A percentile compares a stretch with the other conserved stretches of the same genome.
phyloP scores from a whole-genome alignment of 2,113 vertebrate genomes.

The Rattus rattus region DNA sequence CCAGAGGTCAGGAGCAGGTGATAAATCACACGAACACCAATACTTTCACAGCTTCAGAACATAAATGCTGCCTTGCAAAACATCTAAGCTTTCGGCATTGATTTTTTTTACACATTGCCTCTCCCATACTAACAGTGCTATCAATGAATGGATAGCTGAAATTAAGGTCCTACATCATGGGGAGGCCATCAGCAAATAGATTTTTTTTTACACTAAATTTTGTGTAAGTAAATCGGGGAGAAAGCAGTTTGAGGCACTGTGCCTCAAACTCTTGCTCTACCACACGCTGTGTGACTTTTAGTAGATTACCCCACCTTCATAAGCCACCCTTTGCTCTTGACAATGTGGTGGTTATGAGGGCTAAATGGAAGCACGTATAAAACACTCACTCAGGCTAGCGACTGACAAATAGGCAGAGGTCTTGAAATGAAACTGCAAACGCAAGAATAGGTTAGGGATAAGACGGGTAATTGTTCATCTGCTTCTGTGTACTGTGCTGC shows the following conservation, averaged over 20 bases:
- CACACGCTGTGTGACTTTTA: not conserved
- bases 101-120: constrained; percentile 33
- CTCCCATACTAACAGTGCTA: not conserved
- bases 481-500: not conserved
- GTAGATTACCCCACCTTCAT: not conserved
- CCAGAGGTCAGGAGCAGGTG: not conserved
- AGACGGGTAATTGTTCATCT: not conserved
- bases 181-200: not conserved
- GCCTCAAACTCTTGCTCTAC: not conserved
- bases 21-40: constrained; percentile 32
- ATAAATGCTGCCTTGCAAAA: constrained; percentile 62
- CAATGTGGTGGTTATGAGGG: not conserved
- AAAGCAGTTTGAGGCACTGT: not conserved
- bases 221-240: not conserved
- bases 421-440: not conserved
- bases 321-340: constrained; percentile 1
- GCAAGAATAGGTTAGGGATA: not conserved
- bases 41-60: not conserved
- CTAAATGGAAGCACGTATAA: not conserved
- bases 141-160: constrained; percentile 10
- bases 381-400: not conserved
- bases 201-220: constrained; percentile 29
- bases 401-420: not conserved
- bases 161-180: not conserved
- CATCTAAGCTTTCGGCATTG: constrained; percentile 47